A percentile compares a stretch with the other conserved stretches of the same genome.
phyloP scores from a whole-genome alignment of 2,113 vertebrate species.

The Phrynosoma blainvillii region DNA sequence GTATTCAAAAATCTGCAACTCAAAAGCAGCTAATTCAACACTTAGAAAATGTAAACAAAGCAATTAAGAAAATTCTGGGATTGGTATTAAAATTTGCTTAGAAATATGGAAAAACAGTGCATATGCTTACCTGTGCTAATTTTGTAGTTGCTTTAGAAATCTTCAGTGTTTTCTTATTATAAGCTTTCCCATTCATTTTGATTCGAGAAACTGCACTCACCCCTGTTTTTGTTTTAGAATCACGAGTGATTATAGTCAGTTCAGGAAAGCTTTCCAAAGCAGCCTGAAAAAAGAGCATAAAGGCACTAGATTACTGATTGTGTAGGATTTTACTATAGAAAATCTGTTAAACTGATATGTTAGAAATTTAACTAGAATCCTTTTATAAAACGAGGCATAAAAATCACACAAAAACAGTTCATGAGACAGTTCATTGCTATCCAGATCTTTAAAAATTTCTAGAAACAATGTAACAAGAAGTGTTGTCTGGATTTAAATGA shows the following conservation, averaged over 20 bases:
- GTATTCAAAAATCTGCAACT: not conserved
- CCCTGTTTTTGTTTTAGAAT: conserved; percentile 87
- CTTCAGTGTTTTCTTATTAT: conserved; percentile 96
- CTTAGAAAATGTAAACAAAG: too few species aligned
- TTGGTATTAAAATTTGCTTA: not conserved
- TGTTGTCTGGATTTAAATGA: not conserved
- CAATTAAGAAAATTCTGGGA: not conserved
- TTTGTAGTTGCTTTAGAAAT: conserved; percentile 89
- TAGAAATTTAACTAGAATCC: conserved; percentile 9
- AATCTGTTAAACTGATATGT: not conserved
- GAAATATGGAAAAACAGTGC: conserved; percentile 13
- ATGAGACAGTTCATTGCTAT: not conserved
- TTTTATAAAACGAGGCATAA: not conserved
- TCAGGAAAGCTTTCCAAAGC: conserved; percentile 97
- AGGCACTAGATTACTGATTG: conserved; percentile 45
- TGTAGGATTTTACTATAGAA: conserved; percentile 28
- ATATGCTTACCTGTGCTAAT: conserved; percentile 86
- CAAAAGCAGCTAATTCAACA: not conserved
- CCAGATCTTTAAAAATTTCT: not conserved
- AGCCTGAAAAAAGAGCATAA: conserved; percentile 77
- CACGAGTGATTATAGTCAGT: conserved; percentile 88
- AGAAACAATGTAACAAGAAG: not conserved
- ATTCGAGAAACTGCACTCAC: conserved; percentile 88
- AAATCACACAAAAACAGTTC: not conserved
- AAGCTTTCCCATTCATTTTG: conserved; percentile 92